These are phyloP conservation scores for Chaetodon trifasciatus DNA, from an alignment of 2,797 vertebrate genomes.

Conservation along the genomic window DNA sequence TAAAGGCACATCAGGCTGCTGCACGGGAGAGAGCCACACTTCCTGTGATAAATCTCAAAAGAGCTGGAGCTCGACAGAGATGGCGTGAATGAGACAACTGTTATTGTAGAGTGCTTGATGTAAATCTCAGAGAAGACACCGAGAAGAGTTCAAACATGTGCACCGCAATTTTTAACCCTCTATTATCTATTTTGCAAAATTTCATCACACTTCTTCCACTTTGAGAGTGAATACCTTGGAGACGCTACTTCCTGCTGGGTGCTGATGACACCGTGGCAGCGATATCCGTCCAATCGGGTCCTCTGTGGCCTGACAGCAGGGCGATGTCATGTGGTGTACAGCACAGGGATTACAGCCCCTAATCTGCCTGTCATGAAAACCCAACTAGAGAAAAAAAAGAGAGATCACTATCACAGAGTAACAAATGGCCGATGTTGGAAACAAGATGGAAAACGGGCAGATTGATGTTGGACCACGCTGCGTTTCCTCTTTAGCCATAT, in stretches of 20 bases:
- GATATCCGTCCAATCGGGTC: constrained; percentile 26
- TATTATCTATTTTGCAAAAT: background rate
- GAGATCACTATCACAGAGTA: constrained; percentile 35
- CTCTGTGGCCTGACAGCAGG: constrained; percentile 51
- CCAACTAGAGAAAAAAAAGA: constrained; percentile 38
- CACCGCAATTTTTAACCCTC: background rate
- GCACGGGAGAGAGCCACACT: constrained; percentile 5
- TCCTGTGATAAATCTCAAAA: constrained; percentile 9
- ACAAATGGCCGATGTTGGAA: constrained; percentile 26
- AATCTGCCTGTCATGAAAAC: constrained; percentile 76
- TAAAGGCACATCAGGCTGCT: constrained; percentile 12
- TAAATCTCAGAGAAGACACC: too few species aligned
- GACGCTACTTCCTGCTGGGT: constrained; percentile 19
- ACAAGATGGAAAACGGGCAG: constrained; percentile 33
- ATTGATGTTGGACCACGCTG: constrained; percentile 7
- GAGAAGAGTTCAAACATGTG: background rate
- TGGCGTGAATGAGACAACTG: background rate
- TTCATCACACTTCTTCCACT: background rate
- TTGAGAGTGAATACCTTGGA: constrained; percentile 2
- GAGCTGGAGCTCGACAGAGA: background rate
- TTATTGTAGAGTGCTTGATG: background rate
- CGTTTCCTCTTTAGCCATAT: constrained; percentile 6
- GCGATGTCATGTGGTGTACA: constrained; percentile 59
- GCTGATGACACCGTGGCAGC: constrained; percentile 6
- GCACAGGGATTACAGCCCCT: constrained; percentile 73